Evolutionary conservation across 1,140 invertebrate species (phyloP), one percentile per base, ranked within the genome.

Genomic region (Drosophila fuyamai): DNA sequence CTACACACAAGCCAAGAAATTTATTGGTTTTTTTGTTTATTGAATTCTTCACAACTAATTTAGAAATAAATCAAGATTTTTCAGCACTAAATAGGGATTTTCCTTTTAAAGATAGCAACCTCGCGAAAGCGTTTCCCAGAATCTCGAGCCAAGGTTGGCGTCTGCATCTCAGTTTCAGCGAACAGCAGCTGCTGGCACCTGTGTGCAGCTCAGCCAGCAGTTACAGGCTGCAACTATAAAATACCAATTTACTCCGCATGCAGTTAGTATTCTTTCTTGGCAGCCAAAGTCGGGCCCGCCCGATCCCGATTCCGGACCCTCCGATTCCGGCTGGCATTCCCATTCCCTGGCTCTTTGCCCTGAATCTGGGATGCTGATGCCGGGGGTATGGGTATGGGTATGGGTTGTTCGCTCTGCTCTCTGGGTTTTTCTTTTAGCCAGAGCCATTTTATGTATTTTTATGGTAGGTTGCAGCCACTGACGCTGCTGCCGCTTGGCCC

Each of bases 391-490:
- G 44, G 41, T 32, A 35, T 51, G 59, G 44, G 60, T 58, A 58
- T 57, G 63, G 48, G 47, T 47, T 73, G 59, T 55, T 55, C 43
- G 47, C 44, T 29, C 56, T 44, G 48, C 65, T 47, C 66, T 44
- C 76, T 74, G 59, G 59, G 74, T 66, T 70, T 70, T 88, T 86
- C 58, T 82, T 82, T 82, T 81, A 82, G 81, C 66, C 68, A 79
- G 83, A 73, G 76, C 83, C 88, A 83, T 86, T 86, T 86, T 88
- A 86, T 88, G 83, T 86, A 86, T 88, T 86, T 86, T 86, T 86
- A 86, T 86, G 83, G 83, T 86, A 86, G 83, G 79, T 86, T 86
- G 82, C 83, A 56, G 82, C 70, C 76, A 74, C 58, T 81, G 79
- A 76, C 62, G 68, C 63, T 71, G 78, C 51, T 66, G 74, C 74